Base-by-base conservation (phyloP, 1,140 invertebrate genomes). In the Lethocerus indicus region DNA sequence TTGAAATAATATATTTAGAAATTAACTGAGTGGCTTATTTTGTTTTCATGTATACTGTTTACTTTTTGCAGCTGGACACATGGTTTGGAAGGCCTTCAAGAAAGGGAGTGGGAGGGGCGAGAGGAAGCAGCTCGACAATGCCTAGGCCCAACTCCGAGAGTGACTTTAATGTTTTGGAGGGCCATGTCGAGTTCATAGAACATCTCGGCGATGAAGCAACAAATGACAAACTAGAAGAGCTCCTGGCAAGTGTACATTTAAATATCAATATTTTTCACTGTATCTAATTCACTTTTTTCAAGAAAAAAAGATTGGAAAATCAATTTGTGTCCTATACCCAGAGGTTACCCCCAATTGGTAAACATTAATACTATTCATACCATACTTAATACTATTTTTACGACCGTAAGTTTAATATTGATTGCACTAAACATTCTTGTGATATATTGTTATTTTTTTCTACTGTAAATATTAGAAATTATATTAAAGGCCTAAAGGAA, bases 211-310 rank as follows among this genome's bases (percentile, higher is more conserved):
- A 86, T 44, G 72, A 74, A 32, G 76, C 82, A 54, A 71, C 89
- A 37, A 77, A 83, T 57, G 68, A 75, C 27, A 74, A 75, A 52
- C 88, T 88, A 61, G 82, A 88, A 61, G 76, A 83, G 59, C 81
- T 90, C 76, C 65, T 91, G 69, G 85, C 82, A 62, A 5, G 27
- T 26, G 37, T 36, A 13, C 36, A 6, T 28, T 45, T 14, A 45
- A n/a, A 3, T 25, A n/a, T 2, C 7, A 2, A 16, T 36, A 36
- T 36, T 36, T 36, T 36, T 3, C 35, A 36, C 3, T 36, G 20
- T 36, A n/a, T n/a, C n/a, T n/a, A n/a, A n/a, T n/a, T 41, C 39
- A n/a, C 32, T 35, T 12, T n/a, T 35, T 35, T 35, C 29, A 12
- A 9, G 29, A 39, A 39, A 39, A 39, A n/a, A n/a, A n/a, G n/a